A percentile compares a stretch with the other conserved stretches of the same genome.
These are phyloP conservation scores for Brenthis daphne DNA, from an alignment of 2,888 invertebrate species.

Conservation along the genomic window DNA sequence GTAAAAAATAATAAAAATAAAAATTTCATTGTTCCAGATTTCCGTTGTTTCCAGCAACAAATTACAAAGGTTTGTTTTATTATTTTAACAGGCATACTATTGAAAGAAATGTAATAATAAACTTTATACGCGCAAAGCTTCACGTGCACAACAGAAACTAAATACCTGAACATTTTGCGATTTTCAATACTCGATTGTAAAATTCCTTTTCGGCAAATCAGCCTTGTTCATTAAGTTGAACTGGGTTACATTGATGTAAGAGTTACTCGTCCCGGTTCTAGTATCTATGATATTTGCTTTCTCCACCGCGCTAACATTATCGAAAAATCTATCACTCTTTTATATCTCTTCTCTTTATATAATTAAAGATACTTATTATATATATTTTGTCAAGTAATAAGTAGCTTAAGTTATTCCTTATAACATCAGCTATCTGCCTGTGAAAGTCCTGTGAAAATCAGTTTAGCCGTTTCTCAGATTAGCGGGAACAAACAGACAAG, in stretches of 20 bases:
- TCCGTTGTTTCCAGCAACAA: slow-evolving; percentile 38
- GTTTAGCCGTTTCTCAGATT: no score
- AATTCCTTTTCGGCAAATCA: slow-evolving; percentile 54
- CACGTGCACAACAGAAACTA: slow-evolving; percentile 21
- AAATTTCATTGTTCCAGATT: slow-evolving; percentile 52
- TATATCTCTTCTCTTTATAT: slow-evolving; percentile 45
- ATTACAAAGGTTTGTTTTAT: slow-evolving; percentile 32
- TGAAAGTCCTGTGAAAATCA: no score
- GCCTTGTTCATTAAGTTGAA: slow-evolving; percentile 55
- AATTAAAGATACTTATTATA: slow-evolving; percentile 32
- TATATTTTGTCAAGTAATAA: background rate
- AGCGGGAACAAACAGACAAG: no score
- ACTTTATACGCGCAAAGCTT: slow-evolving; percentile 15
- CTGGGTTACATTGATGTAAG: slow-evolving; percentile 63
- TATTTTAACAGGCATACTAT: slow-evolving; percentile 9
- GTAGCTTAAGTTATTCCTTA: no score
- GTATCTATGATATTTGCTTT: slow-evolving; percentile 61
- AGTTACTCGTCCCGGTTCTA: slow-evolving; percentile 58
- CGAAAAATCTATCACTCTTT: slow-evolving; percentile 50
- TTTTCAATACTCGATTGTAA: slow-evolving; percentile 49
- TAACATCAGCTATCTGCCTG: no score
- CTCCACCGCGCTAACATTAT: slow-evolving; percentile 50
- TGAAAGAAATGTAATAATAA: slow-evolving; percentile 22
- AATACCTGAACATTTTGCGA: slow-evolving; percentile 26
- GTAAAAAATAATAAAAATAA: slow-evolving; percentile 9